phyloP scores from a whole-genome alignment of 1,140 invertebrate genomes.

The Pteromalus puparum region DNA sequence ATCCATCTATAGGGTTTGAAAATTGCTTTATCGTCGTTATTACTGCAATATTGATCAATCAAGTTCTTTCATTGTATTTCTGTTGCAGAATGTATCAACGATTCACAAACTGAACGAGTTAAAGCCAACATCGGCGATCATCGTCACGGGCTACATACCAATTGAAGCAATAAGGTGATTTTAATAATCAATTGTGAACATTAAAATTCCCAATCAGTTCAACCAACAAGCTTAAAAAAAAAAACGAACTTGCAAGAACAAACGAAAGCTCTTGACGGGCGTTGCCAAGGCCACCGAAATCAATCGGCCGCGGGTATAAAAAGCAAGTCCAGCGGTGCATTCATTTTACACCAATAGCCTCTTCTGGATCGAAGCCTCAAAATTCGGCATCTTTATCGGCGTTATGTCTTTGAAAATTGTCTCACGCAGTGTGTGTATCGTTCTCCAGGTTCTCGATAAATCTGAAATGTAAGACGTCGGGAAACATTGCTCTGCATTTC shows the following conservation, averaged over 20 bases:
- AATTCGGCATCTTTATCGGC: not conserved
- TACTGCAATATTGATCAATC: too few species aligned
- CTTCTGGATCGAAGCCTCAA: not conserved
- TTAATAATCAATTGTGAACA: too few species aligned
- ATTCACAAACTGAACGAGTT: slow-evolving; percentile 60
- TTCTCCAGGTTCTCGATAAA: slow-evolving; percentile 79
- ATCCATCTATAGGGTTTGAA: slow-evolving; percentile 51
- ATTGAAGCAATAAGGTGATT: slow-evolving; percentile 64
- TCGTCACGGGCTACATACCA: slow-evolving; percentile 70
- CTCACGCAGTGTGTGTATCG: not conserved
- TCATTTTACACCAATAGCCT: not conserved
- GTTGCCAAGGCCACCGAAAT: not conserved
- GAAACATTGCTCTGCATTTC: slow-evolving; percentile 87
- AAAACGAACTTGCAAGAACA: not conserved
- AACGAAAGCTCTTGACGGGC: not conserved
- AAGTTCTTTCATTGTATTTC: slow-evolving; percentile 16
- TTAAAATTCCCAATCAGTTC: too few species aligned
- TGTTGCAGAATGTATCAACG: slow-evolving; percentile 61
- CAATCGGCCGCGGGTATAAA: not conserved
- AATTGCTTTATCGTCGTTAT: not conserved
- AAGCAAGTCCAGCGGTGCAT: not conserved
- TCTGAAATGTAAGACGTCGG: slow-evolving; percentile 74
- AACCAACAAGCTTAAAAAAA: too few species aligned
- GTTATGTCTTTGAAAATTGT: not conserved
- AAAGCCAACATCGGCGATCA: slow-evolving; percentile 66